Percentiles rank a stretch among this genome's conserved stretches.
These are phyloP conservation scores for Diarsia brunnea DNA, from an alignment of 2,888 invertebrate species.

Conservation along the genomic window DNA sequence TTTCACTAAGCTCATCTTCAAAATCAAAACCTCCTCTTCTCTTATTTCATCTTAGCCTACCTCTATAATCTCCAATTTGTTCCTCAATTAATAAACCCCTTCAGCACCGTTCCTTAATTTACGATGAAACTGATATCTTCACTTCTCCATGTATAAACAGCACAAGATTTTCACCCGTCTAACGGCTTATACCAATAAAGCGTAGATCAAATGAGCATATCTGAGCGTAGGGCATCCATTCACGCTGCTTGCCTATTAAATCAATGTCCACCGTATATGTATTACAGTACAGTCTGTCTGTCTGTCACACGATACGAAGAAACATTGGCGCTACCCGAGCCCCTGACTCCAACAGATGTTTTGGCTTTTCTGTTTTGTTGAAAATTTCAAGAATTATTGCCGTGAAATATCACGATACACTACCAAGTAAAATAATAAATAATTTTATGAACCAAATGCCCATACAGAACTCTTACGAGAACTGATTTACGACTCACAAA, in stretches of 20 bases:
- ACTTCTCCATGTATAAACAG: conserved; percentile 38
- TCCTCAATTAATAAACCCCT: conserved; percentile 21
- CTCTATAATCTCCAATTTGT: conserved; percentile 9
- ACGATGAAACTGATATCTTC: conserved; percentile 57
- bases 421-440: conserved; percentile 36
- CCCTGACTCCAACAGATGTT: conserved; percentile 63
- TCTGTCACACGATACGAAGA: conserved; percentile 78
- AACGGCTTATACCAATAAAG: conserved; percentile 66
- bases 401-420: conserved; percentile 35
- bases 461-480: conserved; percentile 37
- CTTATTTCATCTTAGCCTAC: not conserved
- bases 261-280: conserved; percentile 85
- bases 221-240: conserved; percentile 75
- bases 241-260: conserved; percentile 80
- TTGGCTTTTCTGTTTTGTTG: conserved; percentile 49
- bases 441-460: conserved; percentile 33
- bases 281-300: conserved; percentile 73
- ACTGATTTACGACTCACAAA: conserved; percentile 52
- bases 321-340: conserved; percentile 65
- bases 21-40: not conserved
- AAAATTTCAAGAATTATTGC: conserved; percentile 56
- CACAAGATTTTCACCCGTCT: conserved; percentile 56
- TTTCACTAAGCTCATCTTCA: not conserved
- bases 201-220: conserved; percentile 77
- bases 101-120: conserved; percentile 30